Percentiles rank a stretch among this genome's conserved stretches.
phyloP scores from a whole-genome alignment of 2,797 vertebrate species.

The Pelodytes ibericus region DNA sequence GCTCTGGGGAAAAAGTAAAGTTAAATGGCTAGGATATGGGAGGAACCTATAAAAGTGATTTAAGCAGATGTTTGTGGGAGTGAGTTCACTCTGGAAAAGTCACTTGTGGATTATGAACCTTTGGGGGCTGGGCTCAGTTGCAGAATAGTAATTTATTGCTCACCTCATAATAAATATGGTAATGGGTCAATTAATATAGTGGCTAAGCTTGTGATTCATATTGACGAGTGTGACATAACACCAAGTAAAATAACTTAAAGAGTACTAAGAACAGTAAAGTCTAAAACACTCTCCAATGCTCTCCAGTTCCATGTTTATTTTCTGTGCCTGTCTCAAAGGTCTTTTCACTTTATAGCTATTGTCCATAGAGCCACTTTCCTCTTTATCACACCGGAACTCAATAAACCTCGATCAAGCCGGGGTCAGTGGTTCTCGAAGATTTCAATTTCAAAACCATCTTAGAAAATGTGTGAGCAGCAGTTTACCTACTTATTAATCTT shows the following conservation, averaged over 20 bases:
- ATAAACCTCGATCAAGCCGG: too few relatives aligned
- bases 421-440: too few relatives aligned
- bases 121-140: constrained; percentile 17
- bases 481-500: too few relatives aligned
- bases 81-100: constrained; percentile 28
- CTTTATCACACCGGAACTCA: too few relatives aligned
- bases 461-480: too few relatives aligned
- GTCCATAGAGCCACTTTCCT: too few relatives aligned
- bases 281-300: background rate
- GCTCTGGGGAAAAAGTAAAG: constrained; percentile 21
- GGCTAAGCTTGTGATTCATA: constrained; percentile 1
- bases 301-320: background rate
- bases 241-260: background rate
- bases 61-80: constrained; percentile 53
- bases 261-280: background rate
- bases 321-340: background rate
- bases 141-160: constrained; percentile 26
- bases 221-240: background rate
- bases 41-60: constrained; percentile 40
- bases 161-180: constrained; percentile 9
- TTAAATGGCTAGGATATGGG: constrained; percentile 32
- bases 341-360: background rate
- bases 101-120: constrained; percentile 52
- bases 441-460: too few relatives aligned
- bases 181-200: constrained; percentile 3